Conservation (phyloP, 2,888 invertebrate species). For the Dioctria rufipes region DNA sequence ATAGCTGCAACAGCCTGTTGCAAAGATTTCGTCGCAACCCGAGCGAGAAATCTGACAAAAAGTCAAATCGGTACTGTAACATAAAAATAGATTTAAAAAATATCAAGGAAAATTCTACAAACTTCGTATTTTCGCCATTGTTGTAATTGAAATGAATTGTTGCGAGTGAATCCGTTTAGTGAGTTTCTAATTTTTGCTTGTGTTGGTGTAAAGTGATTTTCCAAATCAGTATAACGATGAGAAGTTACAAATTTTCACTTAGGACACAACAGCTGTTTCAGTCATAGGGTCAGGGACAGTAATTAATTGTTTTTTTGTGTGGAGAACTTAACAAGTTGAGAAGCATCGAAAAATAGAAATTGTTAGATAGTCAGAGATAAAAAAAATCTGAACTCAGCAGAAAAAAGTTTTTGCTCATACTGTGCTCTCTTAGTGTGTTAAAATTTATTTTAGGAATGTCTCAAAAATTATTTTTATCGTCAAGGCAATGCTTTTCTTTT, state of each 20-base stretch:
- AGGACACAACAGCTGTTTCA: slow-evolving; percentile 27
- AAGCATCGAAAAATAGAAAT: background rate
- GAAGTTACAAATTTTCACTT: background rate
- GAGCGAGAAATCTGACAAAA: slow-evolving; percentile 77
- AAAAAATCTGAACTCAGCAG: slow-evolving; percentile 13
- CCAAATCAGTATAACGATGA: background rate
- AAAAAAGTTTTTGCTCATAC: slow-evolving; percentile 18
- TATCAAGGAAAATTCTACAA: slow-evolving; percentile 34
- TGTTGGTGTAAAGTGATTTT: slow-evolving; percentile 7
- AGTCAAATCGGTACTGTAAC: slow-evolving; percentile 60
- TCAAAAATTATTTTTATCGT: slow-evolving; percentile 47
- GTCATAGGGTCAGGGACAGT: background rate
- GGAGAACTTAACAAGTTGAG: too few species aligned
- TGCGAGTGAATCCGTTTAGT: background rate
- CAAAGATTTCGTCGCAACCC: slow-evolving; percentile 86
- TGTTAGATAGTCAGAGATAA: background rate
- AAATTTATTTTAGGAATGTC: slow-evolving; percentile 47
- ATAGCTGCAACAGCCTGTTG: slow-evolving; percentile 88
- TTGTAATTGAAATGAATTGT: background rate
- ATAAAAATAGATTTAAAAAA: slow-evolving; percentile 61
- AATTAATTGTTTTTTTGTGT: background rate
- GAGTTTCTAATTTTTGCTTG: background rate
- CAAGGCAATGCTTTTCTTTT: slow-evolving; percentile 11
- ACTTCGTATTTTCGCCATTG: background rate
- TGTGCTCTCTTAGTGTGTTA: slow-evolving; percentile 11